A percentile compares a stretch with the other conserved stretches of the same genome.
These are phyloP conservation scores for Pollenia labialis DNA, from an alignment of 2,888 invertebrate genomes.

Conservation along the genomic window DNA sequence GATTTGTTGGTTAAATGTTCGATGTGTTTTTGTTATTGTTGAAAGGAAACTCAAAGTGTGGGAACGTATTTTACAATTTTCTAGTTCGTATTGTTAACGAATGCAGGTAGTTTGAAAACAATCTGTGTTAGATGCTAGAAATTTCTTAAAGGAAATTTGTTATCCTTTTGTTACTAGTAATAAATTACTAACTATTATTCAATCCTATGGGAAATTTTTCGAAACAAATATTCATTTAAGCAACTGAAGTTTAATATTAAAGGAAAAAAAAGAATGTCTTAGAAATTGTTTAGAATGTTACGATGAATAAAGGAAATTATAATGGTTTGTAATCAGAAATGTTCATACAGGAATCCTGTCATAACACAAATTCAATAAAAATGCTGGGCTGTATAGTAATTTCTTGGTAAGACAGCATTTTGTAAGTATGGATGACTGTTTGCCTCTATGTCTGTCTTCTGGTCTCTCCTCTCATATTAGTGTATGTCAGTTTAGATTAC, in stretches of 20 bases:
- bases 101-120: conserved; percentile 57
- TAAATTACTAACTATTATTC: conserved; percentile 57
- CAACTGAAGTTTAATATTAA: background rate
- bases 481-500: conserved; percentile 66
- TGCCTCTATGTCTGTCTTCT: conserved; percentile 22
- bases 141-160: conserved; percentile 46
- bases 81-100: conserved; percentile 44
- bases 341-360: conserved; percentile 43
- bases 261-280: conserved; percentile 32
- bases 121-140: conserved; percentile 52
- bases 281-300: conserved; percentile 7
- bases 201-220: conserved; percentile 49
- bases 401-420: conserved; percentile 8
- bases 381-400: conserved; percentile 1
- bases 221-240: background rate
- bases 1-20: conserved; percentile 38
- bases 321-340: conserved; percentile 27
- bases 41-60: conserved; percentile 68
- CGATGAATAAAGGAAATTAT: conserved; percentile 23
- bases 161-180: conserved; percentile 45
- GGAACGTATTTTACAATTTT: conserved; percentile 56
- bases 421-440: conserved; percentile 18
- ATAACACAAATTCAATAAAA: conserved; percentile 36
- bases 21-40: conserved; percentile 23
- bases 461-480: conserved; percentile 53